Base-by-base conservation (phyloP, 2,797 vertebrate genomes). In the Hoplostethus atlanticus region DNA sequence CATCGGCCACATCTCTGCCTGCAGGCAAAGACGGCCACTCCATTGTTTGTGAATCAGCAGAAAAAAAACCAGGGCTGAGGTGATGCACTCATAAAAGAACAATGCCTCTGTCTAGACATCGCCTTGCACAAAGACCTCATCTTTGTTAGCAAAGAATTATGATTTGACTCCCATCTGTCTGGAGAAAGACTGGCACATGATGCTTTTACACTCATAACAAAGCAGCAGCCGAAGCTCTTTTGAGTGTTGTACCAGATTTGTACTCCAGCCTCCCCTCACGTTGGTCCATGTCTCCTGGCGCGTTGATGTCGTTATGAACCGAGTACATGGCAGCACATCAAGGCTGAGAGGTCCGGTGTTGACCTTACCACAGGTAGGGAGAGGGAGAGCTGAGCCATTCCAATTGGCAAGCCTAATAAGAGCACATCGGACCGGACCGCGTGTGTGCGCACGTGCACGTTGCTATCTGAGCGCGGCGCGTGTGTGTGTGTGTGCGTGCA, bases 41-140 rank as follows among this genome's bases (percentile, higher is more conserved):
- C 40, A 2, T 55, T 56, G 1, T 54, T 36, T 65, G 75, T 88
- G 84, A 84, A 64, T 86, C 84, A 68, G 73, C 81, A 75, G 56
- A 71, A 48, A 52, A 68, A 30, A 15, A 65, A 55, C 28, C 16
- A 63, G 58, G 76, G 57, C 64, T 70, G 65, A 68, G 69, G 77
- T 71, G 65, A 82, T 69, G 65, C 38, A n/a, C 57, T 87, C 59
- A 71, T 72, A 68, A 84, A 84, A 76, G 73, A 17, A 75, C 60
- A 64, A 40, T 51, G 54, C 31, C 73, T 77, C 58, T 80, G 91
- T 91, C 91, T 85, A 89, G 90, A 92, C 64, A 42, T 9, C 0
- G 48, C 30, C 42, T 73, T 17, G 62, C 54, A 58, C 65, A 36
- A 71, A 64, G 65, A 75, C 52, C 53, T 73, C 64, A 68, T 72